Evolutionary conservation across 2,888 invertebrate genomes (phyloP), one percentile per base, ranked within the genome.

Genomic region (Apamea anceps): DNA sequence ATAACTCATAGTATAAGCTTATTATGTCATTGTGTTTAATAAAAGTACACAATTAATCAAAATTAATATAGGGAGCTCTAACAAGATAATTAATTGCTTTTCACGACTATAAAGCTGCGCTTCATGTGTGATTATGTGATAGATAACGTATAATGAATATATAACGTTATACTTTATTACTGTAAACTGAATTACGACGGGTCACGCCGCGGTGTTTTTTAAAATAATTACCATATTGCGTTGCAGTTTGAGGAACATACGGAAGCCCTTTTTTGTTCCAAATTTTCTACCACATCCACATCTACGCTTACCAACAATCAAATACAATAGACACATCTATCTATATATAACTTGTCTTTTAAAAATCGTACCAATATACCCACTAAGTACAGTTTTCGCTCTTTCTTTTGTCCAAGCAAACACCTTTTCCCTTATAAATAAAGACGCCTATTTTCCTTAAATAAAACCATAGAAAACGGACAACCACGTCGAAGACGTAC

Each of bases 61-160:
- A 48, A 48, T 73, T 13, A 51, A 32, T 15, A 45, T 25, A n/a
- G 45, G 10, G 32, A 51, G 18, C 28, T 10, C 12, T 51, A 67
- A 51, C 60, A 68, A 51, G 37, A 51, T 68, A 28, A 18, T 51
- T 51, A 18, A 79, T 67, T 18, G 62, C 37, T 62, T 80, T 79
- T 32, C 67, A 25, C 28, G 7, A 48, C 37, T n/a, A 21, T 18
- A 68, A 32, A 18, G 8, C 32, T 68, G 15, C 2, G n/a, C 79
- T 42, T 67, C 18, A 51, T 74, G 57, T 74, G 57, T 25, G 57
- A 57, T 57, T 57, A 57, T 6, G 48, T 15, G 13, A 8, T 51
- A n/a, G 7, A 4, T 25, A n/a, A n/a, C n/a, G n/a, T n/a, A n/a
- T n/a, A 32, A 13, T n/a, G 63, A 8, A 42, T 25, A 25, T 51